phyloP scores from a whole-genome alignment of 1,140 invertebrate species.

The Psilanteris sp. region DNA sequence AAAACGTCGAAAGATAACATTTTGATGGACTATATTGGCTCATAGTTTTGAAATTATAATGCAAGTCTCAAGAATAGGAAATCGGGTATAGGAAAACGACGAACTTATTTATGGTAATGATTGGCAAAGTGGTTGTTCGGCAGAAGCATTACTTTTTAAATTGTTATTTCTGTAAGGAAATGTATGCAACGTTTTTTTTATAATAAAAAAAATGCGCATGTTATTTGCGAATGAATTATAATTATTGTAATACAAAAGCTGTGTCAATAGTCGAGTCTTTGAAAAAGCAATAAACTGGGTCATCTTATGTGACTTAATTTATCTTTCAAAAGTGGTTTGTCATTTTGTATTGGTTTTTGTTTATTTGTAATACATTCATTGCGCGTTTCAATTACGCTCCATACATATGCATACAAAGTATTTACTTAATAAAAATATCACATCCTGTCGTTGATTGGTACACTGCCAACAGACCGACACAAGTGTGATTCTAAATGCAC shows the following conservation, averaged over 20 bases:
- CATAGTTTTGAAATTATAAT: constrained; percentile 41
- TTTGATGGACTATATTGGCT: constrained; percentile 24
- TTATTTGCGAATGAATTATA: neutral
- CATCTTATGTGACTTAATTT: neutral
- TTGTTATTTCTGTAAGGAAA: constrained; percentile 12
- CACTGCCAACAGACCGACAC: constrained; percentile 37
- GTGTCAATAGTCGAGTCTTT: too few relatives aligned
- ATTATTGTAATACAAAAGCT: too few relatives aligned
- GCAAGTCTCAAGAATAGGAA: neutral
- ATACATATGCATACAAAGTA: constrained; percentile 49
- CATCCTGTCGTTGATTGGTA: constrained; percentile 47
- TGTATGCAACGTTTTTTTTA: neutral
- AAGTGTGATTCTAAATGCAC: constrained; percentile 44
- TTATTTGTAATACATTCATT: too few relatives aligned
- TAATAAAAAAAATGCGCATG: neutral
- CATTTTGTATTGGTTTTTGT: too few relatives aligned
- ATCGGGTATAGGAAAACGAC: neutral
- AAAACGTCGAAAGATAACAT: constrained; percentile 22
- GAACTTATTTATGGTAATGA: constrained; percentile 39
- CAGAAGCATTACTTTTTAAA: neutral
- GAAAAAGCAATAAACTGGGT: too few relatives aligned
- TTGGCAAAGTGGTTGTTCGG: constrained; percentile 4
- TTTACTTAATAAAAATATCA: constrained; percentile 57
- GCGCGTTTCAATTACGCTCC: constrained; percentile 22
- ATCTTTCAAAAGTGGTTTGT: neutral